Evolutionary conservation across 2,797 vertebrate species (phyloP), one percentile per base, ranked within the genome.

Genomic region (Poeciliopsis turneri): DNA sequence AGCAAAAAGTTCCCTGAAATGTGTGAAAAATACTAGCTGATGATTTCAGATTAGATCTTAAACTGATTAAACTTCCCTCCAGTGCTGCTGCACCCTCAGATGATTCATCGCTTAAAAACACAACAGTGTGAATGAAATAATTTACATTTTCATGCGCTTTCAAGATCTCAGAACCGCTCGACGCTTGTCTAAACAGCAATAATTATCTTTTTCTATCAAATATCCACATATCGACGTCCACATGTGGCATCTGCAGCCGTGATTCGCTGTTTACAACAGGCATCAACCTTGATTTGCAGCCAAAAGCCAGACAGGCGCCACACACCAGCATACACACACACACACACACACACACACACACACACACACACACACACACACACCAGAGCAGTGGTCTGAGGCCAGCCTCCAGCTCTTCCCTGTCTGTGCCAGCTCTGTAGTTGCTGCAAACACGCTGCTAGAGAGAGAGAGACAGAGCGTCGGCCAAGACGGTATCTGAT

Each of bases 221-320:
- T 77, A 74, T 43, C 28, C 33, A 87, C 23, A 80, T 69, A 70
- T 53, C 55, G 59, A 74, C 55, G 78, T 84, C 57, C 80, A 82
- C 75, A n/a, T 83, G 81, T 86, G 87, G 91, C 82, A 78, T 84
- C 82, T 78, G 84, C 86, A 74, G 74, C 82, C 81, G 25, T 73
- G 81, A 71, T 81, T 83, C 76, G 55, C 74, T 81, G 78, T 83
- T 87, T 89, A 84, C 84, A 87, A 75, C 84, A 84, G 84, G 74
- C 89, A 84, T 82, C 85, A 86, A 80, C 85, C 81, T 87, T 79
- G 72, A 84, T 86, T 83, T 83, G 69, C 73, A 78, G 90, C 92
- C 88, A 88, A 79, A 80, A 88, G 84, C 85, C 91, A 91, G 83
- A 81, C 84, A 82, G 90, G 90, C 84, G 78, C 89, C 90, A 76